A percentile compares a stretch with the other conserved stretches of the same genome.
phyloP scores from a whole-genome alignment of 2,113 vertebrate genomes.

The Hemicordylus capensis region DNA sequence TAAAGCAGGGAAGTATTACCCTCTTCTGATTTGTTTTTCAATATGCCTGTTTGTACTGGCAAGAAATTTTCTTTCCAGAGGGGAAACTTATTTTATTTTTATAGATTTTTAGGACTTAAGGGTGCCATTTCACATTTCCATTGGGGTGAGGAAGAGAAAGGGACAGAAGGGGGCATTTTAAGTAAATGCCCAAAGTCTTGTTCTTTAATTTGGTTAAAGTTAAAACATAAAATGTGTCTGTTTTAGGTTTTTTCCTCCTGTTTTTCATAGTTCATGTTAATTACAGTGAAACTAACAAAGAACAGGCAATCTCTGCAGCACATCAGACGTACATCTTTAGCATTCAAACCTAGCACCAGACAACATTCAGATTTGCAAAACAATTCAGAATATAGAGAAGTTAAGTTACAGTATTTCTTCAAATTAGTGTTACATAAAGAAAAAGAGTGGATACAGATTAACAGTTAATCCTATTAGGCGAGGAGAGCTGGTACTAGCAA shows the following conservation, averaged over 20 bases:
- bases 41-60: neutral
- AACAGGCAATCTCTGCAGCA: neutral
- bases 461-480: no score
- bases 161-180: neutral
- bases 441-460: neutral
- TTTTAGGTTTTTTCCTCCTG: neutral
- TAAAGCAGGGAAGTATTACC: conserved; percentile 2
- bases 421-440: neutral
- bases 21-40: neutral
- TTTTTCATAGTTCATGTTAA: neutral
- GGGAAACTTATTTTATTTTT: conserved; percentile 17
- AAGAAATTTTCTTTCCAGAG: conserved; percentile 8
- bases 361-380: neutral
- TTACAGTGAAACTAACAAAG: neutral
- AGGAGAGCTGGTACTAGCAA: no score
- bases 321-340: neutral
- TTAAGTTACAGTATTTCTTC: neutral
- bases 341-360: neutral
- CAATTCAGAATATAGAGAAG: neutral
- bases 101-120: neutral
- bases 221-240: neutral
- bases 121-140: neutral
- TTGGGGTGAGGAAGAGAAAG: neutral
- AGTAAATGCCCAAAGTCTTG: neutral
- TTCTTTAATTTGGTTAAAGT: neutral